Evolutionary conservation across 37 sponge, comb jelly and placozoan species (phyloP).

Genomic region (Oscarella lobularis): DNA sequence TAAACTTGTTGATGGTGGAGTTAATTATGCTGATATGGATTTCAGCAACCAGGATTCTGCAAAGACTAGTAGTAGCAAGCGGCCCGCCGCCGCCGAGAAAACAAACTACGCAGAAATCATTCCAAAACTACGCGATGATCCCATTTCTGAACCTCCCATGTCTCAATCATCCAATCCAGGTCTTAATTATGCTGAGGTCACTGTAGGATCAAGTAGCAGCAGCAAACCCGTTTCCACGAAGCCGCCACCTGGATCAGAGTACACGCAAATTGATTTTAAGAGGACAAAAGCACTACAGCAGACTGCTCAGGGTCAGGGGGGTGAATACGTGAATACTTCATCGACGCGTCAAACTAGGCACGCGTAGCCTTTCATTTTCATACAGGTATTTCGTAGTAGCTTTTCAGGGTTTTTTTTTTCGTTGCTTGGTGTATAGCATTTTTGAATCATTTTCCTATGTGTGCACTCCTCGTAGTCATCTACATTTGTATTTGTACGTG

Average conservation of each 20-base stretch:
- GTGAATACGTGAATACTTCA: not conserved
- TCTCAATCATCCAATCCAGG: not conserved
- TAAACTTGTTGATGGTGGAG: not conserved
- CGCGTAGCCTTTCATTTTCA: not conserved
- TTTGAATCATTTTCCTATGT: too few species aligned
- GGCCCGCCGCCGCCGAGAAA: too few species aligned
- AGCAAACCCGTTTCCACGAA: not conserved
- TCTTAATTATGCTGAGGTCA: not conserved
- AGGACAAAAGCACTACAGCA: not conserved
- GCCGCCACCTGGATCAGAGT: not conserved
- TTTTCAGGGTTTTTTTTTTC: too few species aligned
- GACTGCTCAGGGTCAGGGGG: not conserved
- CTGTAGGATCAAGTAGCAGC: conserved; percentile 3
- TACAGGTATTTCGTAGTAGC: too few species aligned
- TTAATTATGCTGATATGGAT: not conserved
- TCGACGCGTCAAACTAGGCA: not conserved
- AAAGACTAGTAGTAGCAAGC: not conserved
- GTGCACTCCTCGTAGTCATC: too few species aligned
- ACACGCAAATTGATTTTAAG: not conserved
- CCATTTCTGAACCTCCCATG: too few species aligned
- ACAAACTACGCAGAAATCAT: not conserved
- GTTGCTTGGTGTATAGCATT: too few species aligned
- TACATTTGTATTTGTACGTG: too few species aligned
- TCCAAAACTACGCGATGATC: not conserved
- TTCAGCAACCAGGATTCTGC: not conserved